Evolutionary conservation across 37 sponge, comb jelly and placozoan genomes (phyloP).

Genomic region (Haliclona indistincta): DNA sequence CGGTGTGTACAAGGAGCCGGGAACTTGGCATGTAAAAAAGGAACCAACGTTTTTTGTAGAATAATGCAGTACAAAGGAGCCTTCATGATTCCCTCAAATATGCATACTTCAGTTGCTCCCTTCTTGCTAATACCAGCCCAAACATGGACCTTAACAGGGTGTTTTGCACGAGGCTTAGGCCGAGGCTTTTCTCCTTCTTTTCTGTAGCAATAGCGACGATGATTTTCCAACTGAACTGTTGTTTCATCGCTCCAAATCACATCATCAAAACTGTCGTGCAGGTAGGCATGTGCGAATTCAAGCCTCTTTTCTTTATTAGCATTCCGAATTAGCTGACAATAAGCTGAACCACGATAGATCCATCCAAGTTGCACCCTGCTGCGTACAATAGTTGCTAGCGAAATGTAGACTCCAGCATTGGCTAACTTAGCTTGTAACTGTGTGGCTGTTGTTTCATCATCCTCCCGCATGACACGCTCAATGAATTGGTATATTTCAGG

Average conservation of each 20-base stretch:
- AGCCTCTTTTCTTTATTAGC: constrained; percentile 13
- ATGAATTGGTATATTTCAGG: background rate
- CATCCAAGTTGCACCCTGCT: constrained; percentile 14
- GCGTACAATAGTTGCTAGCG: constrained; percentile 10
- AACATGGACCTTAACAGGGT: constrained; percentile 30
- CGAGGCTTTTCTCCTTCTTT: constrained; percentile 21
- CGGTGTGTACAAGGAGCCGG: constrained; percentile 33
- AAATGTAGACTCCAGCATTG: background rate
- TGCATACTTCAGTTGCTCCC: constrained; percentile 31
- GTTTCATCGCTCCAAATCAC: constrained; percentile 47
- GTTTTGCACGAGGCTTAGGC: constrained; percentile 17
- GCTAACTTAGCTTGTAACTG: constrained; percentile 8
- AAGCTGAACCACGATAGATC: constrained; percentile 36
- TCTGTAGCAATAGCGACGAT: constrained; percentile 23
- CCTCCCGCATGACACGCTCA: constrained; percentile 15
- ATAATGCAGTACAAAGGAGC: constrained; percentile 24
- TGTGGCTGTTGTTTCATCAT: constrained; percentile 52
- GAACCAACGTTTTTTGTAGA: constrained; percentile 4
- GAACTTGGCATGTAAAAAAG: constrained; percentile 9
- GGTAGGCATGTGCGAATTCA: constrained; percentile 11
- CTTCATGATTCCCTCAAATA: constrained; percentile 48
- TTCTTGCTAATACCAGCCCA: no score
- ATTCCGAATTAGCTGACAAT: constrained; percentile 34
- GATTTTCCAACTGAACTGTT: constrained; percentile 28
- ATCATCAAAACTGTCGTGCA: constrained; percentile 6